Percentiles rank a stretch among this genome's conserved stretches.
These are phyloP conservation scores for Cinclus mexicanus DNA, from an alignment of 2,113 vertebrate genomes.

Conservation along the genomic window DNA sequence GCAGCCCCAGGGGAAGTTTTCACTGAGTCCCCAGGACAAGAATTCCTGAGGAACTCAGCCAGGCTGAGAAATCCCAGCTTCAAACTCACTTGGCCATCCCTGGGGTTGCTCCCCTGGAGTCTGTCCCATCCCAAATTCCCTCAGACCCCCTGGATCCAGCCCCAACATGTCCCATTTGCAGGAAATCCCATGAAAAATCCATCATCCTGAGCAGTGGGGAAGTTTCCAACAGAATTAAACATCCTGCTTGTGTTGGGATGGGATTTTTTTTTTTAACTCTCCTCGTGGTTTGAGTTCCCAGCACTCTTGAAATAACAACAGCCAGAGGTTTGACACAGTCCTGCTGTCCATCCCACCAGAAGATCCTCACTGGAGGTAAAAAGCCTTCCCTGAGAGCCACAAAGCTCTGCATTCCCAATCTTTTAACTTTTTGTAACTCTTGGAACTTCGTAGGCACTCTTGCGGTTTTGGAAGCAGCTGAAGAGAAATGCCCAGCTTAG, in stretches of 20 bases:
- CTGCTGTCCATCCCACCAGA: background rate
- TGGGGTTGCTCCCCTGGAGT: background rate
- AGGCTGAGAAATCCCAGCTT: background rate
- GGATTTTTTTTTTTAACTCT: background rate
- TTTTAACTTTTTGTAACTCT: background rate
- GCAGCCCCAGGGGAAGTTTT: background rate
- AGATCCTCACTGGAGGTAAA: background rate
- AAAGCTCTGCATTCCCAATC: background rate
- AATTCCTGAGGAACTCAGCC: background rate
- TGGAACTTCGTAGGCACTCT: background rate
- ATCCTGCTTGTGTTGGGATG: background rate
- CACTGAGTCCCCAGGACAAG: fast-evolving
- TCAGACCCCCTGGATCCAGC: too few species aligned
- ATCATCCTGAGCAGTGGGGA: fast-evolving
- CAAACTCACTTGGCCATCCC: fast-evolving
- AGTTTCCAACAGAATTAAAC: background rate
- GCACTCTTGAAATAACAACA: background rate
- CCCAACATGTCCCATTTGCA: background rate
- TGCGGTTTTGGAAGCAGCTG: background rate
- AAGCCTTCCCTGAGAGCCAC: background rate
- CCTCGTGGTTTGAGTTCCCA: background rate
- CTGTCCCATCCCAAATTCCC: background rate
- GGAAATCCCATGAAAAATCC: background rate
- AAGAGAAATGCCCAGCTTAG: background rate
- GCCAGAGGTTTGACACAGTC: background rate